A percentile compares a stretch with the other conserved stretches of the same genome.
Evolutionary conservation across 2,113 vertebrate genomes (phyloP).

Genomic region (Larimichthys polyactis): DNA sequence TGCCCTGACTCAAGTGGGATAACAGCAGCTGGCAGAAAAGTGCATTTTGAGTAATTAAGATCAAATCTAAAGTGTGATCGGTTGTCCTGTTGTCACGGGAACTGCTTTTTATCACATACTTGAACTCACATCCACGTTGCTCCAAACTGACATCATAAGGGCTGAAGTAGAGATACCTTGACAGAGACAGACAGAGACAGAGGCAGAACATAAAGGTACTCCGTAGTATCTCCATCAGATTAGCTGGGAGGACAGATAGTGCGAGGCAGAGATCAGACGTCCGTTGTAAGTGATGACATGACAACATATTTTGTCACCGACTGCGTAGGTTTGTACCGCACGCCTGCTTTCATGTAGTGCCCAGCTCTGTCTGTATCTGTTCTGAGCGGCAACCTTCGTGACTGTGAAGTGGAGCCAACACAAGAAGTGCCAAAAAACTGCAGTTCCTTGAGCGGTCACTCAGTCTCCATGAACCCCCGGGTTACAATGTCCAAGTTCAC

Average conservation of each 20-base stretch:
- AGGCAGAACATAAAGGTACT: conserved; percentile 50
- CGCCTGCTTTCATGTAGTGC: conserved; percentile 69
- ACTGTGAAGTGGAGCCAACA: too few relatives aligned
- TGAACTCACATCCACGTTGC: conserved; percentile 32
- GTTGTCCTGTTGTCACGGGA: conserved; percentile 30
- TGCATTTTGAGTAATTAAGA: conserved; percentile 18
- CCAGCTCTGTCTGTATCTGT: conserved; percentile 57
- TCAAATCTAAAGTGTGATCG: conserved; percentile 22
- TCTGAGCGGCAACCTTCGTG: not conserved
- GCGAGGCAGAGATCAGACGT: conserved; percentile 60
- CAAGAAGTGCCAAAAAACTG: too few relatives aligned
- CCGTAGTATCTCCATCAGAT: conserved; percentile 77
- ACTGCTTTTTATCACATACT: conserved; percentile 50
- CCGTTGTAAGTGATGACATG: conserved; percentile 61
- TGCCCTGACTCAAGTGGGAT: too few relatives aligned
- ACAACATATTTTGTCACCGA: conserved; percentile 57
- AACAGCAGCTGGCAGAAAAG: too few relatives aligned
- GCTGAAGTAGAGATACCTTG: conserved; percentile 27
- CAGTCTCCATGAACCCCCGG: too few relatives aligned
- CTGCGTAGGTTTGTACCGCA: conserved; percentile 38
- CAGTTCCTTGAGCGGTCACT: too few relatives aligned
- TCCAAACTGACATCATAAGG: conserved; percentile 26
- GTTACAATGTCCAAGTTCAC: too few relatives aligned
- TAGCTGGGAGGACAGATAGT: conserved; percentile 58
- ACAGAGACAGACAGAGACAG: not conserved